Conservation (phyloP, 2,888 invertebrate genomes). For the Pachymerium ferrugineum region DNA sequence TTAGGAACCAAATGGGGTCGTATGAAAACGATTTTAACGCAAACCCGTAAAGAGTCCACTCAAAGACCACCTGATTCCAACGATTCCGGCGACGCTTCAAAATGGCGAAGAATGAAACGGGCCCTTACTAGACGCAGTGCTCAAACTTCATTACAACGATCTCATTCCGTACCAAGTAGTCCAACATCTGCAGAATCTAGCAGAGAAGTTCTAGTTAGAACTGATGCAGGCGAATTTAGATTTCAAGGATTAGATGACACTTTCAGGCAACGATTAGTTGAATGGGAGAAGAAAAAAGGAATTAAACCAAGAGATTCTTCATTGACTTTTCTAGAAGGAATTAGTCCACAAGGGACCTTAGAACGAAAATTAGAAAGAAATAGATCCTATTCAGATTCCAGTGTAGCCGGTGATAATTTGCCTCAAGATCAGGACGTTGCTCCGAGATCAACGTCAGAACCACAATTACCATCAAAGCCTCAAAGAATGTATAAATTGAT, state of each 20-base stretch:
- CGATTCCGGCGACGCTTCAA: slow-evolving; percentile 50
- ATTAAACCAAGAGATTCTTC: not conserved
- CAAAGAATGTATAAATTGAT: not conserved
- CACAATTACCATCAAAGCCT: not conserved
- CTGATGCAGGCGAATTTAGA: slow-evolving; percentile 73
- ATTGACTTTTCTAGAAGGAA: not conserved
- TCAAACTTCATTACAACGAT: slow-evolving; percentile 37
- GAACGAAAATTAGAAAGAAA: slow-evolving; percentile 31
- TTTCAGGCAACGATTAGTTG: slow-evolving; percentile 81
- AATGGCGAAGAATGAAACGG: slow-evolving; percentile 68
- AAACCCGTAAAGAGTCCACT: not conserved
- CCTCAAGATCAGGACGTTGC: not conserved
- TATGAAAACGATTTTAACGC: not conserved
- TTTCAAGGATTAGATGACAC: slow-evolving; percentile 82
- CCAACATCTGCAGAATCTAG: slow-evolving; percentile 49
- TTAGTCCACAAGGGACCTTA: not conserved
- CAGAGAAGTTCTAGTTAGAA: slow-evolving; percentile 66
- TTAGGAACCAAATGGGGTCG: not conserved
- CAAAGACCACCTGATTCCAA: slow-evolving; percentile 29
- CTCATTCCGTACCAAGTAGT: slow-evolving; percentile 58
- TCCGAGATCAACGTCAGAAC: not conserved
- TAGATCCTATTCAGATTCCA: slow-evolving; percentile 59
- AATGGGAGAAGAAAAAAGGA: slow-evolving; percentile 85
- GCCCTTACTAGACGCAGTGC: slow-evolving; percentile 51
- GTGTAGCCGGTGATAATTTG: slow-evolving; percentile 53